Evolutionary conservation across 2,888 invertebrate species (phyloP), one percentile per base, ranked within the genome.

Genomic region (Agrochola lota): DNA sequence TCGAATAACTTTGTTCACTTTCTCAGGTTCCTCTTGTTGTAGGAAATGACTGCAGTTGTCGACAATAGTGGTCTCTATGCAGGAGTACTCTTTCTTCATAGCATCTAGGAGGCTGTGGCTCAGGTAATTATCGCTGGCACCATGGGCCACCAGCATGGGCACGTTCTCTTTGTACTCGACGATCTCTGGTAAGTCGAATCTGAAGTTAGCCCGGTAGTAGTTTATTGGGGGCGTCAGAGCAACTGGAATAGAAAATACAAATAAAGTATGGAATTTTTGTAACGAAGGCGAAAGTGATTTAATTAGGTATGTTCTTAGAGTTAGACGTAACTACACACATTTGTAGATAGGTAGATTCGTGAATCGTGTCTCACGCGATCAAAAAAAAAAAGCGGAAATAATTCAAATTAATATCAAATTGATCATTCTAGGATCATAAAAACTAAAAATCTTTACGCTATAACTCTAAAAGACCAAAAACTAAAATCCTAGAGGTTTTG

Each of bases 161-260:
- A 96, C 92, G n/a, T 94, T 92, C 64, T 93, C 94, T 23, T 92
- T 92, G 46, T 90, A 86, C 20, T 92, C 81, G 57, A 73, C 77
- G n/a, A 92, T 94, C 9, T 92, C 90, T 23, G 93, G 88, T 6
- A 92, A 49, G 1, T 87, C 82, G 80, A 90, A 92, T 2, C 78
- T 67, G 82, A 95, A 93, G 87, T 97, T 97, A 1, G 97, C 97
- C 66, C 97, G 93, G 88, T 97, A 97, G 92, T 97, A 97, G 89
- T 97, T 97, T 23, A 97, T 90, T 0, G 97, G 97, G 2, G 95
- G 93, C 1, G 97, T 97, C 59, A 97, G 91, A 0, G 97, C 97
- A 86, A 90, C 97, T 97, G 94, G 40, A 95, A 94, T 80, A 71
- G 78, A 85, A 85, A 75, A 75, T 46, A 12, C 23, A 12, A 1